Evolutionary conservation across 2,888 invertebrate species (phyloP), one percentile per base, ranked within the genome.

Genomic region (Acronicta leporina): DNA sequence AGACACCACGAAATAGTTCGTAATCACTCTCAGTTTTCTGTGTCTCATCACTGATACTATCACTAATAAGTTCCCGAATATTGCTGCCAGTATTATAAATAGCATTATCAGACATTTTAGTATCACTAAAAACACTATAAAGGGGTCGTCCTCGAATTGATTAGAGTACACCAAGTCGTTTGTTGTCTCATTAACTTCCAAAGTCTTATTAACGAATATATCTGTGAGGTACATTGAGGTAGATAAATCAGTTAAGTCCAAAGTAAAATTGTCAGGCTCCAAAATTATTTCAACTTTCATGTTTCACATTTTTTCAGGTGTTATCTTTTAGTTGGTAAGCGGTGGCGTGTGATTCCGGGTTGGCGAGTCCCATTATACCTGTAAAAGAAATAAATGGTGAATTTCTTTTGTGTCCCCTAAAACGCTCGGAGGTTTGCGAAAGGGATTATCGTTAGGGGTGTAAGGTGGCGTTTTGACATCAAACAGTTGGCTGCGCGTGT

Each of bases 1-100:
- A 0, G 98, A 98, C 10, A 99, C 99, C 15, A 99, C 98, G 89
- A 99, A 99, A 88, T 98, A 99, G 93, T 99, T 99, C 65, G 99
- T 99, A 72, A 98, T 98, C 25, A 98, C 97, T 75, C 96, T 89
- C 73, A 96, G 83, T 86, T 96, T 96, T 77, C 96, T 95, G 87
- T 96, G 95, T 47, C 94, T 86, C 91, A 92, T 97, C 95, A 87
- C 98, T 90, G 96, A 98, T 41, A 98, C 97, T 75, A 99, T 98
- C 72, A 99, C 98, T 51, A 99, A 93, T 48, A 98, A 92, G 87
- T 99, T 99, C 46, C 99, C 99, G 77, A 98, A 97, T 60, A 98
- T 96, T 71, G 99, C 98, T 46, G 98, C 97, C 50, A 98, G 88
- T 68, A 99, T 98, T 67, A 99, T 98, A 81, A 97, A 96, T 42